Percentiles rank a stretch among this genome's conserved stretches.
Conservation (phyloP, 2,113 vertebrate genomes). For the Symphodus melops region DNA sequence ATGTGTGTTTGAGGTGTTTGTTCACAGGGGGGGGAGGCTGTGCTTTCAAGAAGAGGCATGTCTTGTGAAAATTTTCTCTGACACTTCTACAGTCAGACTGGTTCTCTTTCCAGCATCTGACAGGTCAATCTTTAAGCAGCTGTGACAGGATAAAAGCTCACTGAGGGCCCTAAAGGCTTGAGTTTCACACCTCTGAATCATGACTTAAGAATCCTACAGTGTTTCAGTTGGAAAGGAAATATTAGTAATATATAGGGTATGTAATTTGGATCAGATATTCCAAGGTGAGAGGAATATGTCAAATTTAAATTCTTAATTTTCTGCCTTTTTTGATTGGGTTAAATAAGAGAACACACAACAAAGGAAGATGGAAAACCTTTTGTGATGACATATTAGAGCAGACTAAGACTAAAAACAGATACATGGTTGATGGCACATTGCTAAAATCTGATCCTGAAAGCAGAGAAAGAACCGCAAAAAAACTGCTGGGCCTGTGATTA, state of each 20-base stretch:
- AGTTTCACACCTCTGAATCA: constrained; percentile 50
- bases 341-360: neutral
- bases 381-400: neutral
- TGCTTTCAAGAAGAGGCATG: neutral
- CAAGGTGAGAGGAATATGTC: neutral
- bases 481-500: constrained; percentile 75
- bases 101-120: constrained; percentile 44
- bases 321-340: too few species aligned
- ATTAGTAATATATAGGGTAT: neutral
- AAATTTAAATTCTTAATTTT: too few species aligned
- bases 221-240: neutral
- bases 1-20: neutral
- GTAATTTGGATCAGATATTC: neutral
- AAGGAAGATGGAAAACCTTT: neutral
- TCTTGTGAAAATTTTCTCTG: constrained; percentile 49
- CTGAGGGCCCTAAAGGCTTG: constrained; percentile 20
- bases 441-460: constrained; percentile 35
- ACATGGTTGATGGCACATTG: constrained; percentile 1
- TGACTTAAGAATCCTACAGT: neutral
- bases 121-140: constrained; percentile 27
- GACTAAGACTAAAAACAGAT: neutral
- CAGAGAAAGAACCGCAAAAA: constrained; percentile 61
- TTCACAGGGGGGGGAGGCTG: neutral
- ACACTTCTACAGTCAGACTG: constrained; percentile 62
- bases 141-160: constrained; percentile 42